Base-by-base conservation (phyloP, 2,113 vertebrate species). In the Oxyruncus cristatus region DNA sequence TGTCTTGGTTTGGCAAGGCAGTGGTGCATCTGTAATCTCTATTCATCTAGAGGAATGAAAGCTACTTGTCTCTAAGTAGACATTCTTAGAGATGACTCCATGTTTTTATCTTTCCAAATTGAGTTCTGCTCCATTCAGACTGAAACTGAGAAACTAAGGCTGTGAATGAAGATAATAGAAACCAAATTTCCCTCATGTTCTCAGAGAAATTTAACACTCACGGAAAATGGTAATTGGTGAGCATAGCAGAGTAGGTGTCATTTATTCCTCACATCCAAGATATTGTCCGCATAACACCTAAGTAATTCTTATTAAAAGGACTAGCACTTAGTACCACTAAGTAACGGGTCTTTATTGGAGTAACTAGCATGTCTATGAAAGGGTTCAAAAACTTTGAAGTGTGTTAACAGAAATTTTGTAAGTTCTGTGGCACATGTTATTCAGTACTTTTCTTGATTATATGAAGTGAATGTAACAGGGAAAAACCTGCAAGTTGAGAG, bases 371-470 rank as follows among this genome's bases (percentile, higher is more conserved):
- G 8, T 63, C 21, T 56, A 1, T 3, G 3, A 42, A 80, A 46
- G 2, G 1, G 8, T 41, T 56, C 0, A 0, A 42, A 55, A 79
- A 70, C 33, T 41, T 19, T 16, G 26, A 39, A 23, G 5, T 53
- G 32, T 85, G 91, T 78, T 37, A 78, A 39, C 39, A 63, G 33
- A 50, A 70, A 37, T 67, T 6, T 28, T 0, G 0, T 53, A n/a
- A 80, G 33, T 88, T 66, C n/a, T 46, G 0, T 39, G 28, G 21
- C 47, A 24, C 8, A 2, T 1, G 0, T 79, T 72, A 19, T 32
- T 80, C 27, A 5, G 9, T 90, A 41, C 49, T 71, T 91, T 39
- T 41, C 41, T 88, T 5, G 3, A 27, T 81, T 66, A 19, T n/a
- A 5, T 63, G 16, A 66, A 33, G 19, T 22, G 46, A 84, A 49